Base-by-base conservation (phyloP, 2,113 vertebrate species). In the Platycercus adscitus region DNA sequence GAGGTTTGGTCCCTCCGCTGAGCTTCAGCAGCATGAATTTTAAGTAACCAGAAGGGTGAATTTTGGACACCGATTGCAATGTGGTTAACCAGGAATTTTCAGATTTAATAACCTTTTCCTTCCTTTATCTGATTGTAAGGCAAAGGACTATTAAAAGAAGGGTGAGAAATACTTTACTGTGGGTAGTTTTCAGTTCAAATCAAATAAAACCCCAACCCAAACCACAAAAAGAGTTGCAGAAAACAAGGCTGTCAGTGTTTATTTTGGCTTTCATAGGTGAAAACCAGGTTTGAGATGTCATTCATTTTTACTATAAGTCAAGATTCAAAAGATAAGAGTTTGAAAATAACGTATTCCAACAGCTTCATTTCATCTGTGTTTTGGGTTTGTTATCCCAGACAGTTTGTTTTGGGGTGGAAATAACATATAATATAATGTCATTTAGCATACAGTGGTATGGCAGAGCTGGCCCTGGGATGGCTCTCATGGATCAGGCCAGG, bases 231-330 rank as follows among this genome's bases (percentile, higher is more conserved):
- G 71, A 49, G 41, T 55, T 43, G 70, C 50, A 71, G 69, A 84
- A 95, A 95, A 75, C 78, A 68, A 71, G 47, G 10, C 72, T 94
- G 65, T 71, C 86, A 78, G 47, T 49, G 55, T 89, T 95, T 91
- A 84, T 92, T 97, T 79, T 89, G 73, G 71, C 0, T 0, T 91
- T 79, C 65, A 56, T 0, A 0, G n/a, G 33, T 64, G 53, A 77
- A 95, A 94, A 90, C 3, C 46, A 55, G 29, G 35, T 92, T 95
- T 81, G 21, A 75, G 73, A 71, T 68, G 70, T 85, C 93, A 76
- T 75, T 93, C 52, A 37, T 61, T 93, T 86, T 81, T 65, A 64
- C 52, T 55, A 50, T 56, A 90, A 95, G 33, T 55, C 20, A 39
- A 71, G 69, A 76, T 75, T 43, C 56, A 44, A 47, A 76, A 56